A percentile compares a stretch with the other conserved stretches of the same genome.
These are phyloP conservation scores for Amphipyra tragopoginis DNA, from an alignment of 2,888 invertebrate genomes.

Conservation along the genomic window DNA sequence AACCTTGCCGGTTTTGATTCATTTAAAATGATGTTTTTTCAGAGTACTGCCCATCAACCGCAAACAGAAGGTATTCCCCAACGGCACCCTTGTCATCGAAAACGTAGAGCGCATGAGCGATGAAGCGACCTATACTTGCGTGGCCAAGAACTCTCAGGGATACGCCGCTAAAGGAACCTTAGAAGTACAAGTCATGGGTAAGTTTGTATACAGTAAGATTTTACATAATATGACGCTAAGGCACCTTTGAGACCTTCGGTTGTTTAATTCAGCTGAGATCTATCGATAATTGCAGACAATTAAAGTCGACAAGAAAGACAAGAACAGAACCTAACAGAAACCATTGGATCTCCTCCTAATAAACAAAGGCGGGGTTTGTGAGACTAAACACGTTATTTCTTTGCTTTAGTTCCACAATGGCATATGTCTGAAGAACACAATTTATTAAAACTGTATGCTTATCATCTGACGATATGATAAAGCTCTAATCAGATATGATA, in stretches of 20 bases:
- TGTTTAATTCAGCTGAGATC: neutral
- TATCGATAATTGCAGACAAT: neutral
- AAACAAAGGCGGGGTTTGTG: no score
- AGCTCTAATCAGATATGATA: no score
- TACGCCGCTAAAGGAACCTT: slow-evolving; percentile 96
- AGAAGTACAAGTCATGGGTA: slow-evolving; percentile 99
- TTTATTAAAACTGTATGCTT: no score
- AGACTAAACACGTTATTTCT: no score
- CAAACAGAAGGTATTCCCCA: slow-evolving; percentile 97
- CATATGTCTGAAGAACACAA: no score
- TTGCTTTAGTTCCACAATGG: no score
- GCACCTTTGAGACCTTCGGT: slow-evolving; percentile 45
- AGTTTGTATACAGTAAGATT: slow-evolving; percentile 80
- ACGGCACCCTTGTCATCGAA: slow-evolving; percentile 97
- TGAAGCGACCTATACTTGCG: slow-evolving; percentile 98
- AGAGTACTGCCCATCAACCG: slow-evolving; percentile 97
- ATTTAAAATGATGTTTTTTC: slow-evolving; percentile 42
- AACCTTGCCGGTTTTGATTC: neutral
- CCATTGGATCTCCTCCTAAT: no score
- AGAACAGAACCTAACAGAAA: neutral
- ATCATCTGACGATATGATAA: no score
- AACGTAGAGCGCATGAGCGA: slow-evolving; percentile 97
- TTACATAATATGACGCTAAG: neutral
- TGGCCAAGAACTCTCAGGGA: slow-evolving; percentile 97
- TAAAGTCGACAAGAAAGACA: neutral